Evolutionary conservation across 1,140 invertebrate species (phyloP), one percentile per base, ranked within the genome.

Genomic region (Aphis gossypii): DNA sequence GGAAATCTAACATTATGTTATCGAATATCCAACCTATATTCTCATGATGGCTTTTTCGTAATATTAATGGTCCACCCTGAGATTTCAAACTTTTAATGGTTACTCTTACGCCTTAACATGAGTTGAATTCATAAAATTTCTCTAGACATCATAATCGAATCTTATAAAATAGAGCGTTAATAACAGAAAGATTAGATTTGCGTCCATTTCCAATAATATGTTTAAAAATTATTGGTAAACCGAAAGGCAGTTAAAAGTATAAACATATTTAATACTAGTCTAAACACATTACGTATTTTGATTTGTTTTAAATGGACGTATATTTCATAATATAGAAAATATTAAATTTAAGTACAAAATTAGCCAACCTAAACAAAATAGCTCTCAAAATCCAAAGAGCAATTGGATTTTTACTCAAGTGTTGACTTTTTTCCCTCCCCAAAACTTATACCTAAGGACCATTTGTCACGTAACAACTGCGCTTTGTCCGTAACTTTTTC

Each of bases 401-500:
- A 48, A 46, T 51, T 21, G 11, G 21, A 4, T 89, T 35, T 51
- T 54, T 54, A 54, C 46, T 23, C 8, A 23, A 89, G 35, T 54
- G 48, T 89, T 38, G 48, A 89, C 44, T 38, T 54, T n/a, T 54
- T 87, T 48, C 44, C 35, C 41, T 89, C 48, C n/a, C n/a, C 20
- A 89, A 46, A 23, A 25, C 88, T 38, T 38, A 14, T 56, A 84
- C 82, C 92, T 56, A n/a, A 93, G 25, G 46, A 93, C 82, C 92
- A 93, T 93, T 93, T 93, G 82, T 93, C 92, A 93, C 76, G 92
- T 86, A 93, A 93, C 48, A 86, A 93, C 92, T 93, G 92, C 82
- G 84, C 92, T 93, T 93, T 93, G 92, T 93, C n/a, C 46, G 92
- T 93, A 93, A 93, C 68, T 93, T 92, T 92, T 93, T 86, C 92